Conservation (phyloP, 1,140 invertebrate genomes). For the Drosophila erecta region DNA sequence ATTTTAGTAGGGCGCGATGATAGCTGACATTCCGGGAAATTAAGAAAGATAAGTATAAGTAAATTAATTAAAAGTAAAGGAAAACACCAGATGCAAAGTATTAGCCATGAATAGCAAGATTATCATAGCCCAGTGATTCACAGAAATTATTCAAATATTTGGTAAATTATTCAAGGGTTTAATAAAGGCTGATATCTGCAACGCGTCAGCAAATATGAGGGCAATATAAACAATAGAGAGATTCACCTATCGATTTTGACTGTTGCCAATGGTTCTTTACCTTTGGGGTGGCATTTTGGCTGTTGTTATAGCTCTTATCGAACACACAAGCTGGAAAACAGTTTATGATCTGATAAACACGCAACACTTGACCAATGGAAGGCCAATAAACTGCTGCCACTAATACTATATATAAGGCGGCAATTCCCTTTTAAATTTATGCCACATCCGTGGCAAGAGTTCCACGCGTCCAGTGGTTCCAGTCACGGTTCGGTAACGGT, state of each 20-base stretch:
- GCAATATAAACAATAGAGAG: constrained; percentile 38
- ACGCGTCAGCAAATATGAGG: constrained; percentile 33
- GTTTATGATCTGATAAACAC: constrained; percentile 49
- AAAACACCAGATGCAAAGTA: constrained; percentile 12
- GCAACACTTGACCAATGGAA: constrained; percentile 42
- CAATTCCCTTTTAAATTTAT: constrained; percentile 55
- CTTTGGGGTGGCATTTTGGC: constrained; percentile 25
- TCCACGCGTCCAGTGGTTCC: constrained; percentile 35
- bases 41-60: constrained; percentile 23
- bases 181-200: constrained; percentile 28
- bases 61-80: constrained; percentile 20
- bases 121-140: constrained; percentile 33
- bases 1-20: constrained; percentile 3
- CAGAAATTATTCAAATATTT: constrained; percentile 27
- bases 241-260: constrained; percentile 25
- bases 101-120: constrained; percentile 9
- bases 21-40: constrained; percentile 23
- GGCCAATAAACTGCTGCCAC: constrained; percentile 22
- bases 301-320: constrained; percentile 40
- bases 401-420: constrained; percentile 15
- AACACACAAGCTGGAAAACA: constrained; percentile 34
- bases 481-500: constrained; percentile 26
- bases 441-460: constrained; percentile 24
- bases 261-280: constrained; percentile 39
- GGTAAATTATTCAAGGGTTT: constrained; percentile 19